These are phyloP conservation scores for Coptodon bakossiorum DNA, from an alignment of 2,113 vertebrate genomes.

Conservation along the genomic window DNA sequence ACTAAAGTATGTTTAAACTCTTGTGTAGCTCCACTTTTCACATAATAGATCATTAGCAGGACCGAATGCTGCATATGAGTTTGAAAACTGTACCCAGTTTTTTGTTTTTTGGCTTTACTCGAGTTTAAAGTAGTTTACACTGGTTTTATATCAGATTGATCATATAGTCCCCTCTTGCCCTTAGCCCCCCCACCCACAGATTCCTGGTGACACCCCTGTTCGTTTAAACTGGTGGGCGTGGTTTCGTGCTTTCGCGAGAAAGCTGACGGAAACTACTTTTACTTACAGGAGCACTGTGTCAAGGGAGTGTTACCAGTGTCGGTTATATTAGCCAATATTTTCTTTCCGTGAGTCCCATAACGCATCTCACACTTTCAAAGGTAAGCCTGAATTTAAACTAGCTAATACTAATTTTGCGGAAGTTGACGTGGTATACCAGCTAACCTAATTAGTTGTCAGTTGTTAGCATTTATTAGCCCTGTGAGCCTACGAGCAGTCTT, in stretches of 20 bases:
- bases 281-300: not conserved
- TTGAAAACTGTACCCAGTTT: not conserved
- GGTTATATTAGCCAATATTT: not conserved
- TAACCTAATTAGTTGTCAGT: not conserved
- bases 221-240: not conserved
- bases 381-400: not conserved
- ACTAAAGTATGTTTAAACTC: not conserved
- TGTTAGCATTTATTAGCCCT: not conserved
- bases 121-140: not conserved
- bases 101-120: not conserved
- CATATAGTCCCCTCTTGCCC: not conserved
- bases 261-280: not conserved
- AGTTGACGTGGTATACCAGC: not conserved
- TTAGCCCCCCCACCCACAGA: not conserved
- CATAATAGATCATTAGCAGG: not conserved
- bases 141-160: not conserved
- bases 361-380: not conserved
- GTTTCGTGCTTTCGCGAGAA: not conserved
- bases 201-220: not conserved
- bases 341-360: not conserved
- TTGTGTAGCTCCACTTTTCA: not conserved
- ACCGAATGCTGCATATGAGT: not conserved
- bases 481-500: not conserved
- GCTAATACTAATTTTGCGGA: accelerated
- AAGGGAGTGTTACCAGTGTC: not conserved